These are phyloP conservation scores for Aurelia sp. DNA, from an alignment of 30 jellyfish, hydroid and myxozoan genomes.

Conservation along the genomic window DNA sequence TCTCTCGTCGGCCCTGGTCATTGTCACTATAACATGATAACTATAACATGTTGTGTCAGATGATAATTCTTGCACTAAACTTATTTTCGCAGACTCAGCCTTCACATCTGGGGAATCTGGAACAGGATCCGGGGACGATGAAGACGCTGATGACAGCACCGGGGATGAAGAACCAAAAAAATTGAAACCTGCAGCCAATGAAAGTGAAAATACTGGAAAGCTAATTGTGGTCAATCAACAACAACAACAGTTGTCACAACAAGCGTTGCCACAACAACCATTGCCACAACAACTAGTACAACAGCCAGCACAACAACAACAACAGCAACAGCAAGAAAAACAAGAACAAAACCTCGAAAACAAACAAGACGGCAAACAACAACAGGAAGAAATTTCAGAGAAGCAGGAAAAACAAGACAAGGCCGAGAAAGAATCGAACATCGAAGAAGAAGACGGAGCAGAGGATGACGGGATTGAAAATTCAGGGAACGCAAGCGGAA, in stretches of 20 bases:
- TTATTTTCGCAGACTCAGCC: not conserved
- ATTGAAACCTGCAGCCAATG: too few species aligned
- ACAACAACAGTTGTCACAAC: not conserved
- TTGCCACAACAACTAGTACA: too few species aligned
- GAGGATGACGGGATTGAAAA: not conserved
- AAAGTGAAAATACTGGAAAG: not conserved
- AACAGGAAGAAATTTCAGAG: not conserved
- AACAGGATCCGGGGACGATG: conserved; percentile 66
- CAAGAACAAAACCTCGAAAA: not conserved
- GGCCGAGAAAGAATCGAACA: conserved; percentile 17
- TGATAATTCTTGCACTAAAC: not conserved
- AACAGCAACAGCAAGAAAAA: not conserved
- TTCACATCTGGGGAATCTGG: conserved; percentile 47
- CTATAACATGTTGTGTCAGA: not conserved
- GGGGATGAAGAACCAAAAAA: not conserved
- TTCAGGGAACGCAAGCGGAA: conserved; percentile 7
- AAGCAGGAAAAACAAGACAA: not conserved
- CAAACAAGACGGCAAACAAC: not conserved
- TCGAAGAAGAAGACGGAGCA: not conserved
- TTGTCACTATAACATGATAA: too few species aligned
- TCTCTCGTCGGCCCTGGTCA: too few species aligned
- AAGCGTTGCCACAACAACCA: too few species aligned
- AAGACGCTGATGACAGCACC: not conserved
- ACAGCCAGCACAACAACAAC: not conserved
- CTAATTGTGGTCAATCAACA: not conserved